These are phyloP conservation scores for Cotesia vestalis DNA, from an alignment of 1,140 invertebrate species.

Conservation along the genomic window DNA sequence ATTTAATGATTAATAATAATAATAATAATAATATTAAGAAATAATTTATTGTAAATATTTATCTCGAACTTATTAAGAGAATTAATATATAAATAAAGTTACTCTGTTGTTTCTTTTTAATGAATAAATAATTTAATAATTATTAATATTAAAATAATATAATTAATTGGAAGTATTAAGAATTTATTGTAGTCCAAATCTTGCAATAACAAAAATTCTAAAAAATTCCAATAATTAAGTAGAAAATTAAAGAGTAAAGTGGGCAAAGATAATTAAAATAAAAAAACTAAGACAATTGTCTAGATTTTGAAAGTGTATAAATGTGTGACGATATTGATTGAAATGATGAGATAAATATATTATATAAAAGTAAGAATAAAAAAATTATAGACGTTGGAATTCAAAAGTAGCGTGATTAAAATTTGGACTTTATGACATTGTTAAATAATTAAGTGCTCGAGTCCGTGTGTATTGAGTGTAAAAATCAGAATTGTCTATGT, in stretches of 20 bases:
- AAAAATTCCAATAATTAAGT: slow-evolving; percentile 48
- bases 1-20: slow-evolving; percentile 1
- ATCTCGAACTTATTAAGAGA: no score
- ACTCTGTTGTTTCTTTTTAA: neutral
- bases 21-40: no score
- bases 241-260: slow-evolving; percentile 3
- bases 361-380: neutral
- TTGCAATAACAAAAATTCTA: slow-evolving; percentile 59
- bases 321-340: slow-evolving; percentile 1
- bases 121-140: slow-evolving; percentile 11
- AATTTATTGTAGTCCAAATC: slow-evolving; percentile 39
- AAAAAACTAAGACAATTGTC: neutral
- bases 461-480: slow-evolving; percentile 9
- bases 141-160: slow-evolving; percentile 1
- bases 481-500: slow-evolving; percentile 5
- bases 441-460: slow-evolving; percentile 11
- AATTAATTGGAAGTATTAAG: slow-evolving; percentile 6
- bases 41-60: no score
- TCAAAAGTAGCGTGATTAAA: slow-evolving; percentile 18
- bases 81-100: no score
- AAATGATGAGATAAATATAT: slow-evolving; percentile 8
- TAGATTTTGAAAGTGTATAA: slow-evolving; percentile 6
- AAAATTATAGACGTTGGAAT: slow-evolving; percentile 13
- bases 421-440: slow-evolving; percentile 4
- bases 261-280: slow-evolving; percentile 14